Conservation (phyloP, 2,113 vertebrate genomes). For the Asarcornis scutulata region DNA sequence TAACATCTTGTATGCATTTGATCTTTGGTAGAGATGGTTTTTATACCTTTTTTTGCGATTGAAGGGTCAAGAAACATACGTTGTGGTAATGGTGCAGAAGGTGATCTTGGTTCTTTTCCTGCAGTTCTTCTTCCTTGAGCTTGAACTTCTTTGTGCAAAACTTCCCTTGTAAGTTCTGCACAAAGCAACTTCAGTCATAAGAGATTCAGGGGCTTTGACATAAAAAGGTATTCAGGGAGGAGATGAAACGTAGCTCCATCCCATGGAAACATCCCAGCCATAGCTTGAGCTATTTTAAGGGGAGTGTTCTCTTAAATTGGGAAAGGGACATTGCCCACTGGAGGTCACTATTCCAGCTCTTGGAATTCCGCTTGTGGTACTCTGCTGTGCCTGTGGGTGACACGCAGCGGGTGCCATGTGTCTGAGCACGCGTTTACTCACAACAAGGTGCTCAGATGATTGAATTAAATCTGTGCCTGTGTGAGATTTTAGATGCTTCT, state of each 20-base stretch:
- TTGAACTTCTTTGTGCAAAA: not conserved
- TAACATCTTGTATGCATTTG: not conserved
- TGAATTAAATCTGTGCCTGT: not conserved
- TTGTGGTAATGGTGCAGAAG: not conserved
- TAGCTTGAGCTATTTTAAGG: not conserved
- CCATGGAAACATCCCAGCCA: not conserved
- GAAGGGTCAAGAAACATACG: not conserved
- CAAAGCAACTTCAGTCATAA: not conserved
- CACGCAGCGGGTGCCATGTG: accelerated
- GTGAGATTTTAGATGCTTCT: not conserved
- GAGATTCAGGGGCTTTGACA: not conserved
- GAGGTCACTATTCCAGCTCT: slow-evolving; percentile 1
- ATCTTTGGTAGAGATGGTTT: not conserved
- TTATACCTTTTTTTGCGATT: not conserved
- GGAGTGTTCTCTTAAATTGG: not conserved
- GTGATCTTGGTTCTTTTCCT: not conserved
- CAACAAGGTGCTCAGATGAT: not conserved
- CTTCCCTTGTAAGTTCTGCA: not conserved
- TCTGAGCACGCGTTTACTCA: not conserved
- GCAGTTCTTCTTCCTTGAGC: not conserved
- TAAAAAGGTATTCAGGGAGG: not conserved
- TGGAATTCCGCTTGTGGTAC: not conserved
- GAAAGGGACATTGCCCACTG: not conserved
- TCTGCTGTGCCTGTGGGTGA: not conserved
- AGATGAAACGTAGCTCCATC: not conserved